phyloP scores from a whole-genome alignment of 2,888 invertebrate genomes.

The Drosophila multiciliata region DNA sequence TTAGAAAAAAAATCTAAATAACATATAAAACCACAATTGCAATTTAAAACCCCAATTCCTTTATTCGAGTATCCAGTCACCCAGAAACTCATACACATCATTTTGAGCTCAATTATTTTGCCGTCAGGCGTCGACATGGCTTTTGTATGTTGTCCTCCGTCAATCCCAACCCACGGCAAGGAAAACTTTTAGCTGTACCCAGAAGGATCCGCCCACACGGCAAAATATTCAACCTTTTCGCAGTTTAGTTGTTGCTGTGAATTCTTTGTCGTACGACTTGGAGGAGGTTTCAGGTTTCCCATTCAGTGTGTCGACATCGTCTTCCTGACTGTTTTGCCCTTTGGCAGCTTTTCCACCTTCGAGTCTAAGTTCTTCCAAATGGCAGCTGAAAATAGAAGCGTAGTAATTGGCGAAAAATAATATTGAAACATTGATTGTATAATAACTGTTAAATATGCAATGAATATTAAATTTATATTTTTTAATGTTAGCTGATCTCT shows the following conservation, averaged over 20 bases:
- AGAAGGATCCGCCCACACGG: conserved; percentile 9
- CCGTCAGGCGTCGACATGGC: conserved; percentile 38
- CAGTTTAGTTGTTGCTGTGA: conserved; percentile 15
- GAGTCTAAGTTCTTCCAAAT: conserved; percentile 19
- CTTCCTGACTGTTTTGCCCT: conserved; percentile 8
- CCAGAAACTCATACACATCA: conserved; percentile 39
- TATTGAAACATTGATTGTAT: conserved; percentile 18
- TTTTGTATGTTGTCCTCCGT: conserved; percentile 27
- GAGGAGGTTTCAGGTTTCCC: conserved; percentile 37
- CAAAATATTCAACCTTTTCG: conserved; percentile 28
- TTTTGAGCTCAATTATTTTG: conserved; percentile 70
- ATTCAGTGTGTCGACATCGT: neutral
- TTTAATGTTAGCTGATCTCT: neutral
- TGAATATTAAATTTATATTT: too few species aligned
- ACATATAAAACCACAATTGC: neutral
- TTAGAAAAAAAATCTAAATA: neutral
- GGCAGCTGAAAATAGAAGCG: conserved; percentile 17
- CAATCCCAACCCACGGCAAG: neutral
- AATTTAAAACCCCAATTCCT: neutral
- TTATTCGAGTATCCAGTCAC: conserved; percentile 21
- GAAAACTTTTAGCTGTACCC: conserved; percentile 10
- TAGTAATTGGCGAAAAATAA: conserved; percentile 56
- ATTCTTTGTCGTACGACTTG: conserved; percentile 40
- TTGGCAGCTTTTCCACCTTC: conserved; percentile 1
- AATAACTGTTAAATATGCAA: neutral